These are phyloP conservation scores for Tolmerus cingulatus DNA, from an alignment of 2,888 invertebrate genomes.

Conservation along the genomic window DNA sequence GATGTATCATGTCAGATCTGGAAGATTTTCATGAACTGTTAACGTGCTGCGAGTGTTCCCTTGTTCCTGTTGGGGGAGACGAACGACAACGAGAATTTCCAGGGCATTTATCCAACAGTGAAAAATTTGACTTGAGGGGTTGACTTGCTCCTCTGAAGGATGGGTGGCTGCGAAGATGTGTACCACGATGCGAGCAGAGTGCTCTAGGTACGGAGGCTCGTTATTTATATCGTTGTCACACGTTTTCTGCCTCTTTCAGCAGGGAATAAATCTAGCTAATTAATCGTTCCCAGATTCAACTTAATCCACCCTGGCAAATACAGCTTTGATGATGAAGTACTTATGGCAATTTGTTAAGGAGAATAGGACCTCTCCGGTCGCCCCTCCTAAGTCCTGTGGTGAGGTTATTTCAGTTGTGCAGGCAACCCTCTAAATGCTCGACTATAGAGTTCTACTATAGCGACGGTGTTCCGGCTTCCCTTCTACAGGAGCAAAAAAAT, in stretches of 20 bases:
- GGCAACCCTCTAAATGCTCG: background rate
- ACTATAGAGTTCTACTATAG: background rate
- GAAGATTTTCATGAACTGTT: background rate
- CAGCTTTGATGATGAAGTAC: slow-evolving; percentile 37
- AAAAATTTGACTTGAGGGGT: background rate
- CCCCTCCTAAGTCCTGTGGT: background rate
- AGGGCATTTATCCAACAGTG: background rate
- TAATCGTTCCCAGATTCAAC: slow-evolving; percentile 58
- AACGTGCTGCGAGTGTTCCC: background rate
- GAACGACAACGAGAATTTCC: background rate
- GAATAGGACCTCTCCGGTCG: background rate
- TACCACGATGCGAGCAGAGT: slow-evolving; percentile 47
- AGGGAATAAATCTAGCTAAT: slow-evolving; percentile 38
- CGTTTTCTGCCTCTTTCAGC: slow-evolving; percentile 60
- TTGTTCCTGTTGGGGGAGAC: background rate
- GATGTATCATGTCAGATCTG: background rate
- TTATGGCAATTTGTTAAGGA: slow-evolving; percentile 35
- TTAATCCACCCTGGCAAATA: slow-evolving; percentile 46
- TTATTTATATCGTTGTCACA: slow-evolving; percentile 59
- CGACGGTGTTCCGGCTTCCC: background rate
- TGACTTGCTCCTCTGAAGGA: background rate
- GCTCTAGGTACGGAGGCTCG: slow-evolving; percentile 28
- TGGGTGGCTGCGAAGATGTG: background rate
- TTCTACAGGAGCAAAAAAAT: background rate
- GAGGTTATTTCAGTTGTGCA: slow-evolving; percentile 12